Percentiles rank a stretch among this genome's conserved stretches.
Conservation (phyloP, 2,113 vertebrate genomes). For the Marcusenius ussheri region DNA sequence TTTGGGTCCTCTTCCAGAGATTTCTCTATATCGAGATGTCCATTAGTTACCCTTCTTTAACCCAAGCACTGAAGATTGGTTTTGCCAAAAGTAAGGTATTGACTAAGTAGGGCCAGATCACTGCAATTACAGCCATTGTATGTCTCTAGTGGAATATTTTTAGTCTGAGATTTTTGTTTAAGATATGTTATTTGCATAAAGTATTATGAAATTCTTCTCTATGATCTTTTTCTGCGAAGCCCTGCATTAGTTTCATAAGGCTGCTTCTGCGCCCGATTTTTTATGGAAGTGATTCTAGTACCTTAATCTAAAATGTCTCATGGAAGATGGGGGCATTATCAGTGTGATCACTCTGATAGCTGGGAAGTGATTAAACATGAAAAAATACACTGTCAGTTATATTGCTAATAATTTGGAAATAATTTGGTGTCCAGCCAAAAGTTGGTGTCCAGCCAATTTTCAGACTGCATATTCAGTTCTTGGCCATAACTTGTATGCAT, state of each 20-base stretch:
- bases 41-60: not conserved
- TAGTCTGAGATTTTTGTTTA: not conserved
- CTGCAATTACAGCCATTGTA: not conserved
- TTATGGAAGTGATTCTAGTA: not conserved
- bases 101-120: not conserved
- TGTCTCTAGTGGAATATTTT: not conserved
- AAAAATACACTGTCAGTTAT: not conserved
- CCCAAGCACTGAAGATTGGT: not conserved
- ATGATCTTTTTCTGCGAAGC: not conserved
- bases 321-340: not conserved
- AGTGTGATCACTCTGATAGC: not conserved
- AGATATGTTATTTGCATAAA: not conserved
- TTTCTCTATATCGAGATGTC: not conserved
- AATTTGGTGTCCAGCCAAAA: not conserved
- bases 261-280: not conserved
- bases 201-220: not conserved
- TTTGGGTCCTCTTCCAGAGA: not conserved
- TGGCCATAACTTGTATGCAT: not conserved
- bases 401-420: not conserved
- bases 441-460: not conserved
- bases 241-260: not conserved
- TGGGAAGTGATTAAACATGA: not conserved
- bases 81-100: not conserved
- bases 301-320: not conserved
- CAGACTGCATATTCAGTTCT: not conserved